Percentiles rank a stretch among this genome's conserved stretches.
These are phyloP conservation scores for Raja brachyura DNA, from an alignment of 2,113 vertebrate genomes.

Conservation along the genomic window DNA sequence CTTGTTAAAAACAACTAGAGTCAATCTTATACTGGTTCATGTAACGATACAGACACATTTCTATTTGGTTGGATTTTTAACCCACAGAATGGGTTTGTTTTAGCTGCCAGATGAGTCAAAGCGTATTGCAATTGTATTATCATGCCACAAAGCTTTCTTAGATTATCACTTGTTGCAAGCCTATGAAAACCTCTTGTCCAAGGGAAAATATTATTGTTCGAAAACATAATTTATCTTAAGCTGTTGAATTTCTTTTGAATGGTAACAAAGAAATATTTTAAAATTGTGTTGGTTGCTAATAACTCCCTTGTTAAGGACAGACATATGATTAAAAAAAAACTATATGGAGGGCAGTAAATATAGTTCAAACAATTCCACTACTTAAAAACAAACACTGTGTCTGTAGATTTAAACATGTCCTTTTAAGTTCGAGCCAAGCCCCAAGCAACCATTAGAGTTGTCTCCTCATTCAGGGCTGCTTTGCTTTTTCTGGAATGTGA, in stretches of 20 bases:
- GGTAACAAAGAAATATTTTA: background rate
- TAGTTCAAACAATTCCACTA: background rate
- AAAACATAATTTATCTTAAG: constrained; percentile 25
- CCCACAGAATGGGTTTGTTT: background rate
- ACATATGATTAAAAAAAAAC: background rate
- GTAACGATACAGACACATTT: background rate
- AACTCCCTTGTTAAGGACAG: background rate
- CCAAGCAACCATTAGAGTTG: background rate
- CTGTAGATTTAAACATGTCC: background rate
- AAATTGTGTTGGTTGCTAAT: background rate
- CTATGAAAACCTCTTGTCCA: background rate
- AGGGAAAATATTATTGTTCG: background rate
- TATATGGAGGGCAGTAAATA: background rate
- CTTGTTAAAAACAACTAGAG: constrained; percentile 10
- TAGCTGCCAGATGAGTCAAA: constrained; percentile 10
- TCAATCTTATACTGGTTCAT: background rate
- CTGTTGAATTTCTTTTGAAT: background rate
- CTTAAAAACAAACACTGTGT: constrained; percentile 8
- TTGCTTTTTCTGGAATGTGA: constrained; percentile 1
- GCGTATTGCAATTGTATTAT: background rate
- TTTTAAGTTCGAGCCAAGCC: background rate
- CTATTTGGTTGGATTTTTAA: background rate
- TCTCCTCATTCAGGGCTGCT: constrained; percentile 4
- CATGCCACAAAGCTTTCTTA: background rate
- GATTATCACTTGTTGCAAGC: background rate